Base-by-base conservation (phyloP, 2,888 invertebrate species). In the Embidobia sp. region DNA sequence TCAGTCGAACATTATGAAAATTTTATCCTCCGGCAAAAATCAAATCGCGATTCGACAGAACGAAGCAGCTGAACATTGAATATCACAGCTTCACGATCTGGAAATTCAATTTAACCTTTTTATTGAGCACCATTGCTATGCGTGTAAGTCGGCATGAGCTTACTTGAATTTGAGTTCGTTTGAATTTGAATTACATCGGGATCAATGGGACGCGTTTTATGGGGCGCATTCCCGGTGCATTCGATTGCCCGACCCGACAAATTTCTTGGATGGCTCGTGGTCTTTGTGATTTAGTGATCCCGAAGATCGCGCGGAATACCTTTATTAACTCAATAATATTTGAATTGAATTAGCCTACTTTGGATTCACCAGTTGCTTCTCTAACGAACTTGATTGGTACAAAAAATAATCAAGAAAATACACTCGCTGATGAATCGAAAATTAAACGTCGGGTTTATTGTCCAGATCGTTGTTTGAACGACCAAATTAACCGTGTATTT, bases 101-200 rank as follows among this genome's bases (percentile, higher is more conserved):
- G 69, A 66, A 77, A 67, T 72, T 72, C 72, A 66, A 72, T 77
- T 72, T 77, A 77, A 72, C 72, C 70, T 77, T 77, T 77, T 72
- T 72, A 72, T 77, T 72, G 77, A 64, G 59, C 48, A 51, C 59
- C 66, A 66, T 66, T 72, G 64, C 77, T 57, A 66, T 77, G 66
- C 72, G 77, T 77, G 72, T 72, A 66, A 77, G 70, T 70, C 69
- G 49, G 76, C 57, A 70, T 59, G 69, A 64, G 76, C 76, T 70
- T 55, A 69, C 75, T 75, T 59, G 53, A 70, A 66, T 77, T 77
- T 64, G 66, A 70, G 70, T 77, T 77, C 76, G 70, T 77, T 77
- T 66, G 66, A 77, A 72, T 77, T 72, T 72, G 77, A 77, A 77
- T 77, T 77, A 77, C 72, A 67, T 66, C 40, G 61, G 53, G 61